Evolutionary conservation across 2,888 invertebrate genomes (phyloP).

Genomic region (Drosophila peninsularis): DNA sequence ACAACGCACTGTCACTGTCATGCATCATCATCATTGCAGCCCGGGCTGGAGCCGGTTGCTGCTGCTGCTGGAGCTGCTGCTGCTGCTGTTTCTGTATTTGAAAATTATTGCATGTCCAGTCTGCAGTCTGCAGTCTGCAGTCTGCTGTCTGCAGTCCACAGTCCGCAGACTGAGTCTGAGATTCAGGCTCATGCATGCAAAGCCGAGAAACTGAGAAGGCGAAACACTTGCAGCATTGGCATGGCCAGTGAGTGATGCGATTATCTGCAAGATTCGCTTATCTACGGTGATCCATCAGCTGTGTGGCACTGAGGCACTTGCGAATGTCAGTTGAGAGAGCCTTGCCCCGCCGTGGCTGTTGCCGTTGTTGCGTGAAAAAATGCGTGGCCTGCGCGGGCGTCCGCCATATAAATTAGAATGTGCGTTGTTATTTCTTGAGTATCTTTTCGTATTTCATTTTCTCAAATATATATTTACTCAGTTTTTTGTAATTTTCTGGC

Average conservation of each 20-base stretch:
- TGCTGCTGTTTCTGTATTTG: slow-evolving; percentile 75
- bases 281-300: slow-evolving; percentile 83
- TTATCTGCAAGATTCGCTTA: slow-evolving; percentile 83
- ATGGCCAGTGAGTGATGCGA: slow-evolving; percentile 81
- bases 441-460: slow-evolving; percentile 19
- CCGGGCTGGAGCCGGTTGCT: slow-evolving; percentile 46
- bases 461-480: slow-evolving; percentile 13
- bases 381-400: slow-evolving; percentile 79
- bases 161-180: slow-evolving; percentile 18
- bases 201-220: slow-evolving; percentile 66
- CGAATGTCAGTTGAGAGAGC: slow-evolving; percentile 59
- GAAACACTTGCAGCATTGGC: slow-evolving; percentile 70
- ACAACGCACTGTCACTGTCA: slow-evolving; percentile 81
- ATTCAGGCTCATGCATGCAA: slow-evolving; percentile 49
- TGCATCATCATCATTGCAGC: slow-evolving; percentile 76
- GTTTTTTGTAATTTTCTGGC: slow-evolving; percentile 36
- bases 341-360: slow-evolving; percentile 14
- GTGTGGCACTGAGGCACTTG: slow-evolving; percentile 66
- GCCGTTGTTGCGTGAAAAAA: slow-evolving; percentile 66
- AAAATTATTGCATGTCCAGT: slow-evolving; percentile 80
- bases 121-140: slow-evolving; percentile 37
- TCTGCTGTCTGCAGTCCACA: slow-evolving; percentile 4
- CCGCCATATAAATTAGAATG: slow-evolving; percentile 78
- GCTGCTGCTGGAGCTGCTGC: slow-evolving; percentile 23
- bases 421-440: slow-evolving; percentile 45